Base-by-base conservation (phyloP, 1,140 invertebrate species). In the Centruroides sculpturatus region DNA sequence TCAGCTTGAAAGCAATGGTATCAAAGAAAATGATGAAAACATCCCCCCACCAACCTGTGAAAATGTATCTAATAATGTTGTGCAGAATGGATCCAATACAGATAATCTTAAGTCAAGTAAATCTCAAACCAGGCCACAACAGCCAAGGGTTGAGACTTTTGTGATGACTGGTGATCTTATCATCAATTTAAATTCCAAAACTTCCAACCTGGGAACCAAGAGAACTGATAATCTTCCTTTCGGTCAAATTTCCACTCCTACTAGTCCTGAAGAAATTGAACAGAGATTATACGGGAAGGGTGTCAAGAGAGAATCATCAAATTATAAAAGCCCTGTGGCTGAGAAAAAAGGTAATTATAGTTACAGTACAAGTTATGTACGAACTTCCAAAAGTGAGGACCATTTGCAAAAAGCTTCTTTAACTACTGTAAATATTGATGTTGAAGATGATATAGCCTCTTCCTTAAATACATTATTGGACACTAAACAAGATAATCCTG, bases 101-200 rank as follows among this genome's bases (percentile, higher is more conserved):
- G 41, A 41, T 41, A 41, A 41, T 41, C 8, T 41, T 49, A 62
- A 64, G n/a, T 58, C 54, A 51, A 63, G 65, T 49, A 62, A 65
- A 47, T 61, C 64, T 36, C 59, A 63, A 5, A 10, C 36, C 23
- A 59, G 46, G 35, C 35, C 50, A 6, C 34, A 23, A 35, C 56
- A 57, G 65, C 74, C 73, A 8, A 70, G 71, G 13, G 93, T 88
- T 75, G 92, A 95, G 75, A 88, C 90, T 34, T 95, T 90, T 76
- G 89, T 94, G 82, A 95, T 96, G 92, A 95, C 92, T n/a, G 92
- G 92, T 9, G 91, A 95, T 71, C 78, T 92, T 64, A 94, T 95
- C 73, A 78, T 96, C 57, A 94, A 93, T 75, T 41, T 41, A 41
- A 41, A 41, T 41, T 41, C 41, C 8, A 5, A 41, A 57, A 72